Evolutionary conservation across 2,113 vertebrate species (phyloP).

Genomic region (Montifringilla adamsi): DNA sequence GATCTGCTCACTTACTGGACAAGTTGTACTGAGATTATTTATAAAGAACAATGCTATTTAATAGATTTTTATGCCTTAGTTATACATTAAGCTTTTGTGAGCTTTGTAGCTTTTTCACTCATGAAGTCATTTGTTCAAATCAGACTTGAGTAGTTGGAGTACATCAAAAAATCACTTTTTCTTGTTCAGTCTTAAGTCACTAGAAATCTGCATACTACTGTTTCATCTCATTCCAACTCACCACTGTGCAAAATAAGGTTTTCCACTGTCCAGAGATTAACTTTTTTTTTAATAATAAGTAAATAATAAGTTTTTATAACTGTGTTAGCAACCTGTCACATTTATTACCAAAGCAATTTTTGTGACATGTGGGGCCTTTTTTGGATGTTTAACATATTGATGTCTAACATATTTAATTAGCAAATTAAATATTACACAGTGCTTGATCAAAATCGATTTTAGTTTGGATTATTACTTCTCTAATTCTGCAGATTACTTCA

Average conservation of each 20-base stretch:
- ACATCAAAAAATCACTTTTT: background rate
- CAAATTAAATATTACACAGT: background rate
- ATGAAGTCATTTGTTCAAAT: background rate
- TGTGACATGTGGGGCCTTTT: background rate
- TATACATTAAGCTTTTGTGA: background rate
- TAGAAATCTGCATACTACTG: background rate
- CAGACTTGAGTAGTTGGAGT: background rate
- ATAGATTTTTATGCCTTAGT: background rate
- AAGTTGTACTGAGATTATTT: background rate
- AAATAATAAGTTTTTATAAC: background rate
- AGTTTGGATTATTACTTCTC: background rate
- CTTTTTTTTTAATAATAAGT: background rate
- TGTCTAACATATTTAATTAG: background rate
- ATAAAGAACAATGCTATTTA: background rate
- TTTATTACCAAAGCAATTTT: background rate
- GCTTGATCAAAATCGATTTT: fast-evolving
- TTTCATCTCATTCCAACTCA: background rate
- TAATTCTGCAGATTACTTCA: background rate
- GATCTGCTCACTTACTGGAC: background rate
- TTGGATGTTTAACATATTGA: background rate
- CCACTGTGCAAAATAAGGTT: background rate
- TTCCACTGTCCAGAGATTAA: background rate
- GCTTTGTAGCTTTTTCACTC: background rate
- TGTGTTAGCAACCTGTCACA: background rate
- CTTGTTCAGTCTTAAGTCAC: background rate